These are phyloP conservation scores for Sipha maydis DNA, from an alignment of 2,888 invertebrate genomes.

Conservation along the genomic window DNA sequence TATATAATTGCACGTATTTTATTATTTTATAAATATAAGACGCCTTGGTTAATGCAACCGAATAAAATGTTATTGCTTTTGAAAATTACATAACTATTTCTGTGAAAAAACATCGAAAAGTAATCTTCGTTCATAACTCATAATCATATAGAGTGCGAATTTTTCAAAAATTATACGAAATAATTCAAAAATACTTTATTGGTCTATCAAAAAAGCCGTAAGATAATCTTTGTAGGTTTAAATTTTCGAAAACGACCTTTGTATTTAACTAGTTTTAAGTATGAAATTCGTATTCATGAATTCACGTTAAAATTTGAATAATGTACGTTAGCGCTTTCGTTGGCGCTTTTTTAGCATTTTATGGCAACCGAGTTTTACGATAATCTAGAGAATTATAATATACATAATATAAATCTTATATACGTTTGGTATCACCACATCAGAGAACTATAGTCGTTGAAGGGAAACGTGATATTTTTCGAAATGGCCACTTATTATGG, in stretches of 20 bases:
- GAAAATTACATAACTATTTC: no score
- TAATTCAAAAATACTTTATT: no score
- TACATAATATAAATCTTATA: slow-evolving; percentile 11
- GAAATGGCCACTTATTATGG: neutral
- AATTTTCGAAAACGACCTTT: neutral
- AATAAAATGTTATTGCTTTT: no score
- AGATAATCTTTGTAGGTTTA: neutral
- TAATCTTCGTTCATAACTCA: no score
- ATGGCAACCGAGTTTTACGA: neutral
- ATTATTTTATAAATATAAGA: no score
- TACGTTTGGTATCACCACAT: neutral
- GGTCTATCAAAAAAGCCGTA: no score
- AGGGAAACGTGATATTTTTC: slow-evolving; percentile 38
- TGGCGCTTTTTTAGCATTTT: neutral
- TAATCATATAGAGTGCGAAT: no score
- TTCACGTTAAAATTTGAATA: neutral
- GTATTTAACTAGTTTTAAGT: neutral
- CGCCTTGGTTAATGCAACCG: no score
- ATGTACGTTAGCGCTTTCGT: neutral
- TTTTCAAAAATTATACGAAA: no score
- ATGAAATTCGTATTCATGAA: neutral
- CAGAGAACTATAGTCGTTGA: neutral
- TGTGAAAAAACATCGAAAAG: no score
- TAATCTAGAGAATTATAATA: slow-evolving; percentile 20
- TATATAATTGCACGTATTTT: no score